Conservation (phyloP, 2,113 vertebrate genomes). For the Serinus canaria region DNA sequence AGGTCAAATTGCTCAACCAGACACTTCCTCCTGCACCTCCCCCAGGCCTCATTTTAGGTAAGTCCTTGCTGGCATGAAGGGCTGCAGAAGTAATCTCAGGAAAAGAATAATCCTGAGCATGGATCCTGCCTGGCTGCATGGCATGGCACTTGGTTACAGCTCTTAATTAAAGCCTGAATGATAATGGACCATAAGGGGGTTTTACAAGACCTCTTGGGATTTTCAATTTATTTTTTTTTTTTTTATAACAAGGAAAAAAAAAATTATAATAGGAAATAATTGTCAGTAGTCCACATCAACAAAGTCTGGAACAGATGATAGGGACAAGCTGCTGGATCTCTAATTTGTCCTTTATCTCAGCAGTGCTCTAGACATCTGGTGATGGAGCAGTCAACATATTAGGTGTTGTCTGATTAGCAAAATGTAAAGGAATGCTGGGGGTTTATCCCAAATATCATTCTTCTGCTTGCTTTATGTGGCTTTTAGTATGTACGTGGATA, state of each 20-base stretch:
- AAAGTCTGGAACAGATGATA: background rate
- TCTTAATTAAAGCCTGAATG: background rate
- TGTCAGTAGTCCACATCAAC: background rate
- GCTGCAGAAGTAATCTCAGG: background rate
- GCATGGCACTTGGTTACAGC: background rate
- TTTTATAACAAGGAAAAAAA: background rate
- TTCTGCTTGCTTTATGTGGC: background rate
- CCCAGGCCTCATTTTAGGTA: background rate
- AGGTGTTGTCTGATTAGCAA: background rate
- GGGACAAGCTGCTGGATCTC: background rate
- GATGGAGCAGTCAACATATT: background rate
- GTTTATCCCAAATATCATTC: background rate
- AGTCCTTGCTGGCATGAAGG: background rate
- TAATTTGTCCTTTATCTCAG: background rate
- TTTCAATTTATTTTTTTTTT: background rate
- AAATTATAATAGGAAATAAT: background rate
- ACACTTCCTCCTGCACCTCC: background rate
- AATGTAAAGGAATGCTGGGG: background rate
- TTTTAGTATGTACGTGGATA: background rate
- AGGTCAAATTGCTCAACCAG: background rate
- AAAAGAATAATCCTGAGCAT: background rate
- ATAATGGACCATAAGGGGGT: background rate
- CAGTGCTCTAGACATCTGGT: background rate
- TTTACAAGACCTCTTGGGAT: background rate
- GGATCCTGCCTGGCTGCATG: background rate